Percentiles rank a stretch among this genome's conserved stretches.
Evolutionary conservation across 2,797 vertebrate species (phyloP).

Genomic region (Australoheros facetus): DNA sequence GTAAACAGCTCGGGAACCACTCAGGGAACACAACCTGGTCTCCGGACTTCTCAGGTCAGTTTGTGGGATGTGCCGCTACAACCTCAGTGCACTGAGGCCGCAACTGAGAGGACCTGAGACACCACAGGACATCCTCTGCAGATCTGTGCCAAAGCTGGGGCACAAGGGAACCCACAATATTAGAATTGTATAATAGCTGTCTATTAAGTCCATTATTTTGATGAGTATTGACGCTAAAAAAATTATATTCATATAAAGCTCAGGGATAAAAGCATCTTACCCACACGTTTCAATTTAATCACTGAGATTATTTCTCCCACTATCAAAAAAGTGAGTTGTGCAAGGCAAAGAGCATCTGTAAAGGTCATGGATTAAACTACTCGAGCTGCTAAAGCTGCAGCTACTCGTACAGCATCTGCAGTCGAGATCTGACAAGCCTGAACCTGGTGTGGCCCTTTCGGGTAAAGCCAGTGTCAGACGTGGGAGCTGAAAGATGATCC

Average conservation of each 20-base stretch:
- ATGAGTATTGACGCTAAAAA: background rate
- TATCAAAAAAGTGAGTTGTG: background rate
- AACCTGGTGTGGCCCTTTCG: conserved; percentile 26
- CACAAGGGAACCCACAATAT: background rate
- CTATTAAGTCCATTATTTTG: background rate
- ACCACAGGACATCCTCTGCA: background rate
- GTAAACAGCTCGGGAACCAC: too few species aligned
- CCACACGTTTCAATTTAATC: background rate
- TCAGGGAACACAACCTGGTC: too few species aligned
- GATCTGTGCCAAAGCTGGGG: background rate
- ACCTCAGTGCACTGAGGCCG: too few species aligned
- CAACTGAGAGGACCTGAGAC: background rate
- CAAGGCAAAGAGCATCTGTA: background rate
- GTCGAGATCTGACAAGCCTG: conserved; percentile 20
- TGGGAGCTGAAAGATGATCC: conserved; percentile 60
- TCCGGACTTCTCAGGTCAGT: too few species aligned
- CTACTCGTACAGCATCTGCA: background rate
- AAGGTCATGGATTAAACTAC: conserved; percentile 19
- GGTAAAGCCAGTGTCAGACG: conserved; percentile 39
- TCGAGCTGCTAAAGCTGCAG: conserved; percentile 6
- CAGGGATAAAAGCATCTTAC: background rate
- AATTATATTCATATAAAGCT: background rate
- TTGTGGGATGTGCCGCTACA: too few species aligned
- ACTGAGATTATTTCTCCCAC: background rate
- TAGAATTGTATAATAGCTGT: background rate